Evolutionary conservation across 1,140 invertebrate species (phyloP).

Genomic region (Macrobrachium rosenbergii): DNA sequence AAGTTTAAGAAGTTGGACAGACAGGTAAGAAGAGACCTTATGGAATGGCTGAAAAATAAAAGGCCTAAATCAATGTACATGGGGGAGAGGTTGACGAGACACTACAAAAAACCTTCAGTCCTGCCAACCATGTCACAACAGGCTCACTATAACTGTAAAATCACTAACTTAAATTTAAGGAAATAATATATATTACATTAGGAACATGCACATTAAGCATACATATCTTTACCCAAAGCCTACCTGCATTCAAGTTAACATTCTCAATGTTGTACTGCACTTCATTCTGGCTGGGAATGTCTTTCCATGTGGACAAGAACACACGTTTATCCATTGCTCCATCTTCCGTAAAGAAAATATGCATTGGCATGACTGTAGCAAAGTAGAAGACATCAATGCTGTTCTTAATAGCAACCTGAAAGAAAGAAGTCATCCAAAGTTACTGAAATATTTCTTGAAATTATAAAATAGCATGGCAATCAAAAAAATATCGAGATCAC

Average conservation of each 20-base stretch:
- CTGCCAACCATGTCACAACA: too few relatives aligned
- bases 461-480: not conserved
- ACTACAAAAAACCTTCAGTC: too few relatives aligned
- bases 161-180: too few relatives aligned
- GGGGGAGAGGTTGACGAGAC: too few relatives aligned
- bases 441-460: too few relatives aligned
- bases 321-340: conserved; percentile 98
- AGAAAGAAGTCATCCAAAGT: not conserved
- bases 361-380: conserved; percentile 92
- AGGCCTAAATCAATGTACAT: too few relatives aligned
- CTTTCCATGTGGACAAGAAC: conserved; percentile 98
- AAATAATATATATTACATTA: not conserved
- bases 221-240: conserved; percentile 5
- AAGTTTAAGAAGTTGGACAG: too few relatives aligned
- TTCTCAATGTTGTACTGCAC: conserved; percentile 86
- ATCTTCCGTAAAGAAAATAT: conserved; percentile 95
- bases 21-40: too few relatives aligned
- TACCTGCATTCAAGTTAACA: conserved; percentile 76
- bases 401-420: conserved; percentile 96
- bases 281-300: conserved; percentile 98
- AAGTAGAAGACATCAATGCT: conserved; percentile 99
- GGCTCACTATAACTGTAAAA: too few relatives aligned
- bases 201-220: not conserved
- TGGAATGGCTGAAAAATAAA: too few relatives aligned
- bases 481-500: not conserved